phyloP scores from a whole-genome alignment of 2,888 invertebrate species.

The Syrphus vitripennis region DNA sequence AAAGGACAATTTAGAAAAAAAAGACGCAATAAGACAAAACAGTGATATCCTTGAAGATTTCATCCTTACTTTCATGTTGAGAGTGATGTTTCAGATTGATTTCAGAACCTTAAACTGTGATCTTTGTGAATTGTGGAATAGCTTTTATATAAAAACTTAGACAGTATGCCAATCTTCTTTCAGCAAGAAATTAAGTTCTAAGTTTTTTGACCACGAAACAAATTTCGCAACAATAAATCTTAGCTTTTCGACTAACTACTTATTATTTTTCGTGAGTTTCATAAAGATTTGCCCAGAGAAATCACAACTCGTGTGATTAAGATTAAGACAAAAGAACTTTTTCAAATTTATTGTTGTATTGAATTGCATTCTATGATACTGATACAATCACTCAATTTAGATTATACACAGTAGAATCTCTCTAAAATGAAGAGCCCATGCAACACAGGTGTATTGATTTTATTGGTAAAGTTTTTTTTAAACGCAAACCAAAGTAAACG shows the following conservation, averaged over 20 bases:
- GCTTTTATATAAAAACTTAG: constrained; percentile 48
- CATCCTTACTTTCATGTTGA: constrained; percentile 49
- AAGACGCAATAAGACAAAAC: neutral
- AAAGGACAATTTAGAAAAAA: neutral
- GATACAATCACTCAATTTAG: neutral
- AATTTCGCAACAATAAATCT: neutral
- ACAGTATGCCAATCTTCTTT: neutral
- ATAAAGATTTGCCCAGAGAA: neutral
- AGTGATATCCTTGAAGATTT: neutral
- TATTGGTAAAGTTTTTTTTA: too few species aligned
- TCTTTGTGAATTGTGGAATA: neutral
- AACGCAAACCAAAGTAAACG: too few species aligned
- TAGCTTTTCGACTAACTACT: neutral
- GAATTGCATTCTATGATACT: neutral
- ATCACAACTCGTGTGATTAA: neutral
- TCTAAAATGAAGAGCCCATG: neutral
- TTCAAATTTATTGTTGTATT: neutral
- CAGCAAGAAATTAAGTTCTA: neutral
- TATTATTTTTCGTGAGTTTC: neutral
- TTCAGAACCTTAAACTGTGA: constrained; percentile 26
- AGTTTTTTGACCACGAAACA: neutral
- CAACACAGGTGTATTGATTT: too few species aligned
- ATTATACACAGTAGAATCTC: neutral
- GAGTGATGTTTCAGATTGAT: neutral
- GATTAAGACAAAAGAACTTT: constrained; percentile 3